Evolutionary conservation across 2,113 vertebrate genomes (phyloP).

Genomic region (Anthoscopus minutus): DNA sequence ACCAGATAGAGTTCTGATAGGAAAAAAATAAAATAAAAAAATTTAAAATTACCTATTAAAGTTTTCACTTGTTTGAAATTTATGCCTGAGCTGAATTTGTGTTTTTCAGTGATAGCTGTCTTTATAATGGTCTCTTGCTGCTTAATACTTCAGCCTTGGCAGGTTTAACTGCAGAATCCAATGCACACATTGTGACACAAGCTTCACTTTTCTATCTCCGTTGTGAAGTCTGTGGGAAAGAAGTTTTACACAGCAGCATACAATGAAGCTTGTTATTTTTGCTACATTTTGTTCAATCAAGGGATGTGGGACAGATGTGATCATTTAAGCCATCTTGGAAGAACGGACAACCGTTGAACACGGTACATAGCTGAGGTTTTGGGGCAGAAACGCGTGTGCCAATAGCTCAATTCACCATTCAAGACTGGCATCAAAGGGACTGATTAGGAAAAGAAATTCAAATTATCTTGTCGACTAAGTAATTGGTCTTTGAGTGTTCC

Average conservation of each 20-base stretch:
- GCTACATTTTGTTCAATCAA: background rate
- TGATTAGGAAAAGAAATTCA: constrained; percentile 49
- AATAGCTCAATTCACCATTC: background rate
- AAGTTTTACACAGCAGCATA: background rate
- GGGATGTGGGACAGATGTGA: constrained; percentile 20
- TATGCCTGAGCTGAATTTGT: background rate
- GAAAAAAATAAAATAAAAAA: background rate
- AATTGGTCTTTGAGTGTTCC: constrained; percentile 55
- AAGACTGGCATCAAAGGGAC: background rate
- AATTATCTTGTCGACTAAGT: constrained; percentile 37
- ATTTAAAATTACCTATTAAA: background rate
- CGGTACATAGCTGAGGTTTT: background rate
- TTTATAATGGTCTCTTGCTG: background rate
- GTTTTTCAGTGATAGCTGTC: background rate
- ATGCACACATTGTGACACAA: background rate
- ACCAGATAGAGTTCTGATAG: background rate
- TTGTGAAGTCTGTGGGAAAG: background rate
- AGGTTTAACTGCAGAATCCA: background rate
- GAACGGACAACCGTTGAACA: background rate
- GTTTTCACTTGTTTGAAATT: background rate
- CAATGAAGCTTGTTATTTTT: constrained; percentile 23
- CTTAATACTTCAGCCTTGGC: background rate
- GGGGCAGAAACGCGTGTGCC: background rate
- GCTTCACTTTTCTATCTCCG: background rate
- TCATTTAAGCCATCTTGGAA: constrained; percentile 20